phyloP scores from a whole-genome alignment of 2,113 vertebrate genomes.

The Bubo scandiacus region DNA sequence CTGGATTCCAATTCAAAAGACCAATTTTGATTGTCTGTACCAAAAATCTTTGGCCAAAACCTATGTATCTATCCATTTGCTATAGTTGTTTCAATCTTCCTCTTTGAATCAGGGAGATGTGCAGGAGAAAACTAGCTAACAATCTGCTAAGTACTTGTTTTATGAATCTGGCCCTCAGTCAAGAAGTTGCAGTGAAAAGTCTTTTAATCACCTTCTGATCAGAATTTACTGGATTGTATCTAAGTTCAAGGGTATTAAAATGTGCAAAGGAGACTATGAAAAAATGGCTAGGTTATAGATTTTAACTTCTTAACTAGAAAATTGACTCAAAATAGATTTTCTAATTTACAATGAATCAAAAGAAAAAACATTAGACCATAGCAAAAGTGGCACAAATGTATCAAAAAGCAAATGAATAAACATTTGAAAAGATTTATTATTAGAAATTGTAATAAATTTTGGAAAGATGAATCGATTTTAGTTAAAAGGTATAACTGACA shows the following conservation, averaged over 20 bases:
- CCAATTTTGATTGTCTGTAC: not conserved
- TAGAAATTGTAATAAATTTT: constrained; percentile 95
- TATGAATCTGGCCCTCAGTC: constrained; percentile 63
- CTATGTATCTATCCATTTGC: not conserved
- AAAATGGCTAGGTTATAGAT: constrained; percentile 79
- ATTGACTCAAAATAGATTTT: constrained; percentile 98
- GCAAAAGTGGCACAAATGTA: constrained; percentile 98
- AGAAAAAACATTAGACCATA: constrained; percentile 97
- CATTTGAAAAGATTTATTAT: constrained; percentile 98
- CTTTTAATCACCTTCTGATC: constrained; percentile 75
- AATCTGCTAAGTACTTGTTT: constrained; percentile 6
- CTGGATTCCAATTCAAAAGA: not conserved
- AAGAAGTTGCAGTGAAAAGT: constrained; percentile 70
- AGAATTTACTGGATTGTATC: constrained; percentile 73
- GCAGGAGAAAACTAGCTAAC: not conserved
- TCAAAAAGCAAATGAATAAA: constrained; percentile 99
- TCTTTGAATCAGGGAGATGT: not conserved
- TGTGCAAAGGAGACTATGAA: constrained; percentile 76
- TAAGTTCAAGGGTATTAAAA: constrained; percentile 85
- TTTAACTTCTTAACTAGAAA: constrained; percentile 96
- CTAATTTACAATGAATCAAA: constrained; percentile 95
- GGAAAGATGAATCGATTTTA: constrained; percentile 98
- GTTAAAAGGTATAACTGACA: constrained; percentile 98
- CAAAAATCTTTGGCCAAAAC: not conserved
- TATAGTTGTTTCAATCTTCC: not conserved